Conservation (phyloP, 2,113 vertebrate species). For the Phalacrocorax brasilianus region DNA sequence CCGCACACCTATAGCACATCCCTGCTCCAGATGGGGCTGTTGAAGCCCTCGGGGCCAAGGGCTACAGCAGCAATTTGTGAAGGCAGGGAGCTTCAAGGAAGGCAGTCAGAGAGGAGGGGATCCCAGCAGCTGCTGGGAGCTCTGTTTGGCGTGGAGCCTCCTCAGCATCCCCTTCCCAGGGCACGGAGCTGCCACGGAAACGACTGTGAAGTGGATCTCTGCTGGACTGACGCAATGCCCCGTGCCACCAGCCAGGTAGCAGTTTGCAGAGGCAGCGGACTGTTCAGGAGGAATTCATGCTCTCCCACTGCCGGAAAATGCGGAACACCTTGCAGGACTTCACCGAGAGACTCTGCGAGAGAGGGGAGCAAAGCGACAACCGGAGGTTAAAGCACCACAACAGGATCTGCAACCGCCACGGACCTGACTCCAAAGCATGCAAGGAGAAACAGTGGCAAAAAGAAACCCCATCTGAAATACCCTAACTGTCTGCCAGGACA, state of each 20-base stretch:
- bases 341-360: conserved; percentile 81
- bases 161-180: background rate
- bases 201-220: fast-evolving
- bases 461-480: fast-evolving
- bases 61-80: background rate
- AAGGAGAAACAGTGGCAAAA: background rate
- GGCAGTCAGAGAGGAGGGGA: background rate
- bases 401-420: fast-evolving
- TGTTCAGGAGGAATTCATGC: conserved; percentile 75
- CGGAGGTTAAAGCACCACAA: background rate
- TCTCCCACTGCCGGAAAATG: conserved; percentile 93
- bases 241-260: fast-evolving
- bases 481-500: background rate
- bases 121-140: background rate
- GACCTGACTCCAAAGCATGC: fast-evolving
- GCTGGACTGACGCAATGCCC: fast-evolving
- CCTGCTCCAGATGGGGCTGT: background rate
- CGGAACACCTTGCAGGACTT: conserved; percentile 93
- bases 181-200: fast-evolving
- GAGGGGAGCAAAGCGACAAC: fast-evolving
- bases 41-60: fast-evolving
- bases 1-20: fast-evolving
- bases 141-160: fast-evolving
- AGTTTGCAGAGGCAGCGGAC: background rate
- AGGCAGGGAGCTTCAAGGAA: background rate